Evolutionary conservation across 1,140 invertebrate genomes (phyloP).

Genomic region (Mamestra configurata): DNA sequence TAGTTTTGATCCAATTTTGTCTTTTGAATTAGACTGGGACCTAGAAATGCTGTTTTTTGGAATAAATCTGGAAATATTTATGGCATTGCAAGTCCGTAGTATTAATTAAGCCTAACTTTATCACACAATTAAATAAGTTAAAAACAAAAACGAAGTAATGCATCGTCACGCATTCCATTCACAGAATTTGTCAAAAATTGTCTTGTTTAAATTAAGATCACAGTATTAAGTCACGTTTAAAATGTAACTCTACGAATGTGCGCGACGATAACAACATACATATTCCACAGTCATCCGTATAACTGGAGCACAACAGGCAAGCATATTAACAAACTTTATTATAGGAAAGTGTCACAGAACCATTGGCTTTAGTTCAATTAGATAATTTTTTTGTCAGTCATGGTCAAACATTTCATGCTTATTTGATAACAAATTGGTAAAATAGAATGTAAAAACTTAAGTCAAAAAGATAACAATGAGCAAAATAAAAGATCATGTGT

Average conservation of each 20-base stretch:
- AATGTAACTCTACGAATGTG: slow-evolving; percentile 84
- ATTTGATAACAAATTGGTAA: slow-evolving; percentile 52
- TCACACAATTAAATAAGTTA: slow-evolving; percentile 85
- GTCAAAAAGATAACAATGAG: slow-evolving; percentile 64
- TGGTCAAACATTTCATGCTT: slow-evolving; percentile 49
- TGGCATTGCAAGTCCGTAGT: slow-evolving; percentile 79
- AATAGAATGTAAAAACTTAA: slow-evolving; percentile 52
- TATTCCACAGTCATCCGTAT: slow-evolving; percentile 87
- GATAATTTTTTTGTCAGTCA: slow-evolving; percentile 39
- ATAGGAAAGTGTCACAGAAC: slow-evolving; percentile 76
- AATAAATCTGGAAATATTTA: slow-evolving; percentile 75
- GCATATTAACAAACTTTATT: slow-evolving; percentile 65
- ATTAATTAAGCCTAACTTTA: slow-evolving; percentile 82
- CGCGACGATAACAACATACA: slow-evolving; percentile 79
- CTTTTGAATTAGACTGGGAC: slow-evolving; percentile 60
- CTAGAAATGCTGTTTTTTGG: slow-evolving; percentile 80
- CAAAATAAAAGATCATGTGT: slow-evolving; percentile 65
- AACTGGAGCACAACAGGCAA: slow-evolving; percentile 76
- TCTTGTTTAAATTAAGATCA: slow-evolving; percentile 87
- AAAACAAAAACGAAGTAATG: slow-evolving; percentile 74
- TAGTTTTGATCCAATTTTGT: slow-evolving; percentile 49
- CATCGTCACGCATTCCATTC: slow-evolving; percentile 78
- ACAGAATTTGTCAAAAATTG: slow-evolving; percentile 86
- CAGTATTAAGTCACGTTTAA: slow-evolving; percentile 87
- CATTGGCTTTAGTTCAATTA: slow-evolving; percentile 68